Evolutionary conservation across 2,113 vertebrate genomes (phyloP).

Genomic region (Gopherus flavomarginatus): DNA sequence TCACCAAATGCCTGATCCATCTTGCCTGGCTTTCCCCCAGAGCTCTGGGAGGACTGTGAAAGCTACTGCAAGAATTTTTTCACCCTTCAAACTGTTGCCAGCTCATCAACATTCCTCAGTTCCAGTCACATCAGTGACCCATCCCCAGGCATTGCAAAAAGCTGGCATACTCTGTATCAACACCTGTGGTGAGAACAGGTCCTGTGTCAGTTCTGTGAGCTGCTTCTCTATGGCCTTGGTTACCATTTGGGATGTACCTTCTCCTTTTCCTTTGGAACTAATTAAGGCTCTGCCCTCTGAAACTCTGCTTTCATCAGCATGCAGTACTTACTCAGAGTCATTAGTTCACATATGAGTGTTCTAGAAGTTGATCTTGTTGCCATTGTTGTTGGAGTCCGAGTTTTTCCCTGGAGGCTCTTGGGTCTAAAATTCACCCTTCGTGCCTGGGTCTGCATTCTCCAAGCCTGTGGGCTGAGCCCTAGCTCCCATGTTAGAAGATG

Average conservation of each 20-base stretch:
- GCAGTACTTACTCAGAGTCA: not conserved
- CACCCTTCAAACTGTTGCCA: not conserved
- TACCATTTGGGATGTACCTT: not conserved
- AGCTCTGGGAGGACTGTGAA: not conserved
- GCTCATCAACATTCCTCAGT: not conserved
- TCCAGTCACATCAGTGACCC: not conserved
- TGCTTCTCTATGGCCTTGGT: not conserved
- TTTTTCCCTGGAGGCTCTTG: not conserved
- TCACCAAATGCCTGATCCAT: not conserved
- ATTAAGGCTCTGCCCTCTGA: not conserved
- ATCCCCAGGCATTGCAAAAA: not conserved
- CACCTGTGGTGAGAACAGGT: accelerated
- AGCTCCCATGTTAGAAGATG: not conserved
- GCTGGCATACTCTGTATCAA: not conserved
- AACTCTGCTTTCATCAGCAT: not conserved
- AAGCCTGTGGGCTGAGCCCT: not conserved
- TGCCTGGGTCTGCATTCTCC: not conserved
- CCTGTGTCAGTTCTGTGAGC: not conserved
- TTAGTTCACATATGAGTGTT: not conserved
- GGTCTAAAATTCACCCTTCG: not conserved
- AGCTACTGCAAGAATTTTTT: not conserved
- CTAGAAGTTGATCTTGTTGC: not conserved
- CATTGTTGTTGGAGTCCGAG: not conserved
- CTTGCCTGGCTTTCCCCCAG: not conserved
- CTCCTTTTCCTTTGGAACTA: not conserved